Base-by-base conservation (phyloP, 2,797 vertebrate species). In the Poecilia wingei region DNA sequence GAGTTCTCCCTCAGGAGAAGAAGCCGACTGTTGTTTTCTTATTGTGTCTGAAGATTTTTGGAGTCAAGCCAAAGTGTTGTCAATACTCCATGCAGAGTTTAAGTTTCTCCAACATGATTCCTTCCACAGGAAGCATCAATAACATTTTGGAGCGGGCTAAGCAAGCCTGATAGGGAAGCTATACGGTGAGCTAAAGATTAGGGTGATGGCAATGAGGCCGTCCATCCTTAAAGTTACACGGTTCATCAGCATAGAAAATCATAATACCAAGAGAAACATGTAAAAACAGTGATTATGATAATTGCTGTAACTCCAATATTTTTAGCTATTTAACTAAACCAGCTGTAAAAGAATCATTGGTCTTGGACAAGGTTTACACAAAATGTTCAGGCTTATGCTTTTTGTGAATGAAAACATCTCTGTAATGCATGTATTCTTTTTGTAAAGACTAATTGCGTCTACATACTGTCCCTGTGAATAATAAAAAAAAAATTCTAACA, bases 1-100 rank as follows among this genome's bases (percentile, higher is more conserved):
- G 87, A 90, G 86, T 91, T 90, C 80, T 74, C 84, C 72, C 74
- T 73, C 75, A 83, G 75, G 73, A 78, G 80, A 55, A 70, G 77
- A 57, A 84, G 85, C 87, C 81, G 80, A 43, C 71, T 70, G 68
- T 3, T 22, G 66, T 64, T 70, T 79, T 36, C 66, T 51, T 82
- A 73, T 22, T 43, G 39, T 69, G 39, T 69, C 66, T 69, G 3
- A n/a, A 28, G 55, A 25, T 2, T 39, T 68, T 68, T 68, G 22
- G 20, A 70, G 41, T 45, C 7, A 16, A n/a, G 64, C 36, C 64
- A 68, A 25, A 14, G 6, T 53, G 10, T 53, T 6, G 14, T n/a
- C 43, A 6, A 70, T 25, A 28, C 12, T n/a, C 68, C 41, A 3
- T 70, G 22, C 5, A n/a, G 39, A 68, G 31, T 68, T 68, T 5